Evolutionary conservation across 1,140 invertebrate genomes (phyloP).

Genomic region (Eumaeus atala): DNA sequence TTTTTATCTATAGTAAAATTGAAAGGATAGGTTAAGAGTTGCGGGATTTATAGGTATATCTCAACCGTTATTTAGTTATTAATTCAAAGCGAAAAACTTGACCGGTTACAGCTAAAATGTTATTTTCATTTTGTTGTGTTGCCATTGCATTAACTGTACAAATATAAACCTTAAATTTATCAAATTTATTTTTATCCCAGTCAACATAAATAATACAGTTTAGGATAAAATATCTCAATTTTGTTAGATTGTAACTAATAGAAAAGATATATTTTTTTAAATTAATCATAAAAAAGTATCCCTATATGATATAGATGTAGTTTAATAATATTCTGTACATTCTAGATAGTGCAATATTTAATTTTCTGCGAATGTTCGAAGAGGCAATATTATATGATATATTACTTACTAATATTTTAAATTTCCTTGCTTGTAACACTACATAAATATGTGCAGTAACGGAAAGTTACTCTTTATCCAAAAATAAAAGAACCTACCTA

Average conservation of each 20-base stretch:
- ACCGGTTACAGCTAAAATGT: neutral
- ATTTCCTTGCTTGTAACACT: no score
- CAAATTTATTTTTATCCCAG: neutral
- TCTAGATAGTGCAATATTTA: neutral
- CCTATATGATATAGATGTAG: no score
- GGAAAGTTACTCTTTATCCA: no score
- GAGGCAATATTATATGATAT: neutral
- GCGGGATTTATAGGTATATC: neutral
- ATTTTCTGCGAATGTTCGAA: neutral
- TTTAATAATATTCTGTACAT: no score
- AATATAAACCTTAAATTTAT: constrained; percentile 1
- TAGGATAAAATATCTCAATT: neutral
- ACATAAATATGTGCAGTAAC: no score
- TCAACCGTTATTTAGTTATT: constrained; percentile 7
- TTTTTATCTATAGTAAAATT: no score
- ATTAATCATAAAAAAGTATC: neutral
- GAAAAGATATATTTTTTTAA: constrained; percentile 9
- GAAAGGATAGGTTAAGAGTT: neutral
- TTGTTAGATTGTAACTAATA: neutral
- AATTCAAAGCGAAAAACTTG: neutral
- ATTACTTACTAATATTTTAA: neutral
- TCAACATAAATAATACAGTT: neutral
- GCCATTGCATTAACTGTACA: constrained; percentile 4
- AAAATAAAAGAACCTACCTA: no score
- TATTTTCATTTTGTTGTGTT: neutral